Conservation (phyloP, 2,113 vertebrate species). For the Etheostoma cragini region DNA sequence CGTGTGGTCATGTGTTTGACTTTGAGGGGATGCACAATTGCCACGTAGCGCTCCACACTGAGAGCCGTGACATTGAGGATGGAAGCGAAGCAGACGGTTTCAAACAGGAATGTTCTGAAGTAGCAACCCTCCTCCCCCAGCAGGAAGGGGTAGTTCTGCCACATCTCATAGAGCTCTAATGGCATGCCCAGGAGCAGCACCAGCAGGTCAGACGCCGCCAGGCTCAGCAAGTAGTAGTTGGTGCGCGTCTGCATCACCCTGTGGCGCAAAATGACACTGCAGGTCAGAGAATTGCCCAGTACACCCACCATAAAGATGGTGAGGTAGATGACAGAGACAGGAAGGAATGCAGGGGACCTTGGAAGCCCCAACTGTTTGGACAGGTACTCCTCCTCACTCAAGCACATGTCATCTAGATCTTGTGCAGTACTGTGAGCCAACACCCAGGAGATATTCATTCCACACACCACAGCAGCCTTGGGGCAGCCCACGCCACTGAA, state of each 20-base stretch:
- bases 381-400: slow-evolving; percentile 68
- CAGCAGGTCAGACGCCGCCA: slow-evolving; percentile 82
- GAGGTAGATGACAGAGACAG: slow-evolving; percentile 76
- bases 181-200: slow-evolving; percentile 83
- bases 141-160: slow-evolving; percentile 83
- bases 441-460: slow-evolving; percentile 67
- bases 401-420: slow-evolving; percentile 66
- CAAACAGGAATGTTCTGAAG: slow-evolving; percentile 84
- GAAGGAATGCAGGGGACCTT: slow-evolving; percentile 75
- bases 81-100: slow-evolving; percentile 84
- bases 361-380: slow-evolving; percentile 56
- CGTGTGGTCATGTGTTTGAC: slow-evolving; percentile 75
- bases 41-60: slow-evolving; percentile 82
- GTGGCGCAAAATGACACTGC: slow-evolving; percentile 76
- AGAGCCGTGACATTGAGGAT: slow-evolving; percentile 82
- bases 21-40: slow-evolving; percentile 81
- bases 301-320: slow-evolving; percentile 79
- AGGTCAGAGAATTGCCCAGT: slow-evolving; percentile 82
- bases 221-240: slow-evolving; percentile 84
- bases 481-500: slow-evolving; percentile 58
- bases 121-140: slow-evolving; percentile 79
- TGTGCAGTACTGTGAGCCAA: slow-evolving; percentile 40
- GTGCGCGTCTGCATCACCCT: slow-evolving; percentile 81
- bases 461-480: slow-evolving; percentile 53
- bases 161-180: slow-evolving; percentile 81